Evolutionary conservation across 1,140 invertebrate species (phyloP).

Genomic region (Rhynchophorus ferrugineus): DNA sequence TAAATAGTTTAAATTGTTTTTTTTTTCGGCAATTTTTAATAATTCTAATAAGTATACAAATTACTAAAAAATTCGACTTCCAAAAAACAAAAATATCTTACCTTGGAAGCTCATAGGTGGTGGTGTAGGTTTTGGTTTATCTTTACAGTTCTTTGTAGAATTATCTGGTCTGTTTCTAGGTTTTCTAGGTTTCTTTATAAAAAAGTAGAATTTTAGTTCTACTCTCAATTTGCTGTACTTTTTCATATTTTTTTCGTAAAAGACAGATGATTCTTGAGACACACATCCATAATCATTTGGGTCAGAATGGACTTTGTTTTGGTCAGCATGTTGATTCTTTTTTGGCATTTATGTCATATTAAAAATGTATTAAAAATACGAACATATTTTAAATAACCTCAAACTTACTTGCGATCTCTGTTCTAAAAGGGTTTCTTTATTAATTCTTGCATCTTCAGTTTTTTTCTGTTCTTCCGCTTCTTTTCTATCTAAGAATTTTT

Average conservation of each 20-base stretch:
- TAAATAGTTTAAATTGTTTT: conserved; percentile 68
- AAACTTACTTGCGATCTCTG: conserved; percentile 60
- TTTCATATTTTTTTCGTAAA: conserved; percentile 76
- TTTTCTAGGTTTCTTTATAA: conserved; percentile 37
- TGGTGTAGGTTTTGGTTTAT: conserved; percentile 50
- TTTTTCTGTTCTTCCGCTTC: conserved; percentile 70
- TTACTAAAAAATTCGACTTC: neutral
- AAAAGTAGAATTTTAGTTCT: conserved; percentile 51
- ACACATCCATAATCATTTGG: conserved; percentile 88
- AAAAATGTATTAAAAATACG: conserved; percentile 1
- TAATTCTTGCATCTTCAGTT: conserved; percentile 54
- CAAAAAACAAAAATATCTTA: conserved; percentile 5
- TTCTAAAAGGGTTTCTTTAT: conserved; percentile 57
- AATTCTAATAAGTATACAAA: conserved; percentile 45
- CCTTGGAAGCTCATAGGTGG: conserved; percentile 62
- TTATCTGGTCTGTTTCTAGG: conserved; percentile 3
- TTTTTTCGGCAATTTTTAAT: conserved; percentile 72
- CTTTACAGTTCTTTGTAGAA: conserved; percentile 20
- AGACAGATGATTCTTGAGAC: conserved; percentile 69
- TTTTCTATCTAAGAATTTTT: conserved; percentile 72
- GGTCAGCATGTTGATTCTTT: conserved; percentile 57
- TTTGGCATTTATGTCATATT: conserved; percentile 48
- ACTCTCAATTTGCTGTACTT: conserved; percentile 67
- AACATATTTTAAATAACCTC: neutral
- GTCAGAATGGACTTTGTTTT: conserved; percentile 82